A percentile compares a stretch with the other conserved stretches of the same genome.
Conservation (phyloP, 2,888 invertebrate genomes). For the Oscheius sp. region DNA sequence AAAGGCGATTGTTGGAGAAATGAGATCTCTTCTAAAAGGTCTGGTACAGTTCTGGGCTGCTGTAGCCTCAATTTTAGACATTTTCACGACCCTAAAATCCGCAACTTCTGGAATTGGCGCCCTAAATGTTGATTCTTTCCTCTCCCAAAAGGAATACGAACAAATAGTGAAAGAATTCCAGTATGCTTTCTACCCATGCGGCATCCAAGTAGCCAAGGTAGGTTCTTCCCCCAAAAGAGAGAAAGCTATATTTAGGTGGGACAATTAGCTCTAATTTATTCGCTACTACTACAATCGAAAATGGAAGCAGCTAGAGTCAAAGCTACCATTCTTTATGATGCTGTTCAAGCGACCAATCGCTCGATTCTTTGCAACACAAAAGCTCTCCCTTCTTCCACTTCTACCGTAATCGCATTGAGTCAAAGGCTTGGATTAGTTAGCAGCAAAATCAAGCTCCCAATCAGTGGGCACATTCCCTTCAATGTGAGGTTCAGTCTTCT, state of each 20-base stretch:
- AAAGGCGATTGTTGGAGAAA: not conserved
- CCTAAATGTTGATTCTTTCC: not conserved
- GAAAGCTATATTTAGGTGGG: not conserved
- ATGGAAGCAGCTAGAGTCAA: slow-evolving; percentile 12
- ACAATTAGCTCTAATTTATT: slow-evolving; percentile 11
- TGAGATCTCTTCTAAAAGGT: slow-evolving; percentile 2
- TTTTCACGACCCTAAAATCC: not conserved
- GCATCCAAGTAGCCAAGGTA: slow-evolving; percentile 1
- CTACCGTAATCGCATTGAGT: not conserved
- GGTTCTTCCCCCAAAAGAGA: not conserved
- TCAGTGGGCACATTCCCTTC: not conserved
- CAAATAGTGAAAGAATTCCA: slow-evolving; percentile 9
- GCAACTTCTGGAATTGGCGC: not conserved
- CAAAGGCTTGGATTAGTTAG: slow-evolving; percentile 1
- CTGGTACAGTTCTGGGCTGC: not conserved
- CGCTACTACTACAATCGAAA: slow-evolving; percentile 15
- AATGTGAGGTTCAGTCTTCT: not conserved
- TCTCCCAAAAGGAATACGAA: slow-evolving; percentile 8
- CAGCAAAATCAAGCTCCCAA: not conserved
- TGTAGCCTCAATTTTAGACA: not conserved
- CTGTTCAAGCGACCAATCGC: slow-evolving; percentile 6
- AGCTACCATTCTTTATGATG: slow-evolving; percentile 15
- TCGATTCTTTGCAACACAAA: not conserved
- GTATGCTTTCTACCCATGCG: not conserved
- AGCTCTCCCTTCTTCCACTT: slow-evolving; percentile 1